Base-by-base conservation (phyloP, 2,113 vertebrate species). In the Galeopterus variegatus region DNA sequence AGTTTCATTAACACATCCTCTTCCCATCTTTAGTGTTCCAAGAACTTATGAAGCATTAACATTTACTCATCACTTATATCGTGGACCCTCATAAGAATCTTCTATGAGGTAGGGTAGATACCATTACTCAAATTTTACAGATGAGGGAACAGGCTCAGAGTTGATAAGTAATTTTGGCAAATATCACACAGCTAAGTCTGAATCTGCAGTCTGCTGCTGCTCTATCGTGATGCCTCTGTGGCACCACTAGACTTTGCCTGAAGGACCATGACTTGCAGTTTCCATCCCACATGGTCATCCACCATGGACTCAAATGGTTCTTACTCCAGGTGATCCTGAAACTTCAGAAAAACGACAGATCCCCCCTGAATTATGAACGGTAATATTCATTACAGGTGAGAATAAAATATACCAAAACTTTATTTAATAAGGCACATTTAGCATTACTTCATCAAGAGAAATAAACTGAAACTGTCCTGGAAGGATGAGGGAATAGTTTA, bases 341-440 rank as follows among this genome's bases (percentile, higher is more conserved):
- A 60, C 58, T 73, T 93, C 77, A 56, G 36, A 69, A 94, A 88
- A 36, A 65, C 36, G 17, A 65, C 11, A 65, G 36, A n/a, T 41
- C 41, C 21, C 17, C 36, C 9, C n/a, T 58, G 3, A 89, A 73
- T 73, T 87, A 13, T 23, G 48, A 64, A 75, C 17, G 67, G 33
- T 64, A 45, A 60, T 56, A 72, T 45, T 92, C 33, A 82, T 52
- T 77, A 80, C 0, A 75, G 14, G 19, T 33, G 88, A 77, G 24
- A 87, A 62, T 60, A 93, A 94, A 82, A 87, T 19, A 70, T 56
- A 52, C 58, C 15, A 62, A 70, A 88, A 54, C 14, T 75, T 86
- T 23, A 86, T 21, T 64, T 80, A 81, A 56, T n/a, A 94, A 24
- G 54, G 85, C n/a, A 93, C 58, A 72, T 69, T 62, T 48, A 65